phyloP scores from a whole-genome alignment of 2,113 vertebrate genomes.

The Coregonus clupeaformis region DNA sequence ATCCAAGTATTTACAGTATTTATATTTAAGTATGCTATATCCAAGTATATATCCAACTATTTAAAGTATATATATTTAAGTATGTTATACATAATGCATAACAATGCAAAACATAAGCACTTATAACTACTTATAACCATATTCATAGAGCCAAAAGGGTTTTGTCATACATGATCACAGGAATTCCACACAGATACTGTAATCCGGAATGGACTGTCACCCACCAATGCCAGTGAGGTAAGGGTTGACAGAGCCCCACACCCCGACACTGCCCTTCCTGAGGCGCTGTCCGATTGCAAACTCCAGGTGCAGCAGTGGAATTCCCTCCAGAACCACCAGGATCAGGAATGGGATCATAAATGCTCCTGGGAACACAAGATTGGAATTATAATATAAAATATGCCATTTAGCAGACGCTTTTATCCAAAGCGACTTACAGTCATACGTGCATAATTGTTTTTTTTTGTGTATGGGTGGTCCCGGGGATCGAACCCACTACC shows the following conservation, averaged over 20 bases:
- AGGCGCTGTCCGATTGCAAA: conserved; percentile 91
- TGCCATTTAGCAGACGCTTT: too few species aligned
- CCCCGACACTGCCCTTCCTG: conserved; percentile 83
- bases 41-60: too few species aligned
- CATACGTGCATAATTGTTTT: too few species aligned
- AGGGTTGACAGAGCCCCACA: conserved; percentile 85
- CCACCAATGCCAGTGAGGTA: conserved; percentile 85
- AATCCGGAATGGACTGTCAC: conserved; percentile 30
- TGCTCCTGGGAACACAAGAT: conserved; percentile 74
- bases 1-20: too few species aligned
- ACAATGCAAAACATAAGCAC: background rate
- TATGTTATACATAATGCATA: too few species aligned
- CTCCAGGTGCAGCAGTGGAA: conserved; percentile 86
- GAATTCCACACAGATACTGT: background rate
- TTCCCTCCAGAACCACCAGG: conserved; percentile 86
- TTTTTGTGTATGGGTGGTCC: too few species aligned
- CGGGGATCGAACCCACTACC: too few species aligned
- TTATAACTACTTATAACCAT: background rate
- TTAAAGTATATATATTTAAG: too few species aligned
- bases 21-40: background rate
- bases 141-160: too few species aligned
- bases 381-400: too few species aligned
- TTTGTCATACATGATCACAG: too few species aligned
- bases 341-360: conserved; percentile 95
- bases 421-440: too few species aligned